Base-by-base conservation (phyloP, 1,140 invertebrate genomes). In the Drosophila paulistorum region DNA sequence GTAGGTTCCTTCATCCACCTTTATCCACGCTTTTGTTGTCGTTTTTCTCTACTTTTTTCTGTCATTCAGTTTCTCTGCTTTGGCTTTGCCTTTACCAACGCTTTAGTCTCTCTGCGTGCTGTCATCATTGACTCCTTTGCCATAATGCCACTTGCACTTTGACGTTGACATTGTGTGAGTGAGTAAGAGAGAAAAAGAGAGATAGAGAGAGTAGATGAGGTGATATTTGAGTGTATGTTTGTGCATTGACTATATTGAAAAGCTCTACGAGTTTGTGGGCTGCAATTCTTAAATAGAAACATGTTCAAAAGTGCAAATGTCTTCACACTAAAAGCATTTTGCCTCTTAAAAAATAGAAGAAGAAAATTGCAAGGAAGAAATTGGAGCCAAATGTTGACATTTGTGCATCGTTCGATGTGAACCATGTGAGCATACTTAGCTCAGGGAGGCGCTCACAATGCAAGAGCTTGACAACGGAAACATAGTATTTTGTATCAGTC, bases 91-190 rank as follows among this genome's bases (percentile, higher is more conserved):
- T 20, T 54, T 48, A 20, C 35, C 65, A 58, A 14, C 45, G 11
- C 35, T 59, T 67, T 26, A 42, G 33, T 26, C 23, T 7, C 60
- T 51, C 60, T 51, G 26, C 62, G 35, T 20, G 41, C 63, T 68
- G 33, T 65, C 66, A 59, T 69, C 83, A 81, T 71, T 77, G 81
- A 80, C 81, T 84, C 58, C 77, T 84, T 84, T 84, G 64, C 81
- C 61, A 84, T 84, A 84, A 84, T 84, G 81, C 81, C 81, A 84
- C 81, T 85, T 85, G 81, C 81, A 85, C 81, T 85, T 85, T 85
- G 81, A 85, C 81, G 81, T 84, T 84, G 81, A 84, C 81, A 84
- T 77, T 84, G 77, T 77, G 77, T 51, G 37, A 51, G 70, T 61
- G 72, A 61, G 68, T 54, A 37, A 54, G 57, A 42, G 23, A 62